These are phyloP conservation scores for Piaya cayana DNA, from an alignment of 2,113 vertebrate species.

Conservation along the genomic window DNA sequence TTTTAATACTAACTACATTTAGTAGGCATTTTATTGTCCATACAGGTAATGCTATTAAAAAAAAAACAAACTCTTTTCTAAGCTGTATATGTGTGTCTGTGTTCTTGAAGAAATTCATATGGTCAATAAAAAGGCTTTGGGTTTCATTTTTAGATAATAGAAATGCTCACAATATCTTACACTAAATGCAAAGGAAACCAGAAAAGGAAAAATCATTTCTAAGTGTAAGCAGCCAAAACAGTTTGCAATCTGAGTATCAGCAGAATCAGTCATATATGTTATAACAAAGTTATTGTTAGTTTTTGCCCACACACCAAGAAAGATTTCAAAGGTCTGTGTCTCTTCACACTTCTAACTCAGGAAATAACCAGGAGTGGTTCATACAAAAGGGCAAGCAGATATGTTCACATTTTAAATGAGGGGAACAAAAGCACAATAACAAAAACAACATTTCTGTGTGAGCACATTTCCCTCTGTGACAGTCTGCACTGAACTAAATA, in stretches of 20 bases:
- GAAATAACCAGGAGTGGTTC: background rate
- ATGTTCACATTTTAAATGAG: background rate
- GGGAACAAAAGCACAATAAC: conserved; percentile 3
- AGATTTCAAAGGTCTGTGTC: background rate
- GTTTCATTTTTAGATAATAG: conserved; percentile 10
- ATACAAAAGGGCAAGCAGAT: background rate
- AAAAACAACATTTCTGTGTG: background rate
- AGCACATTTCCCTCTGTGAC: background rate
- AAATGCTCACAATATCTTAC: background rate
- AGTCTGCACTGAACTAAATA: background rate
- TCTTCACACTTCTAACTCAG: conserved; percentile 27
- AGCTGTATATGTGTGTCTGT: background rate
- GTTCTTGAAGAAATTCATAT: background rate
- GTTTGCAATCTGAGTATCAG: background rate
- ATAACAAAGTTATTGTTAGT: background rate
- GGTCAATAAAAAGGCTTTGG: conserved; percentile 12
- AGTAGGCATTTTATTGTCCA: background rate
- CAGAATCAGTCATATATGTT: background rate
- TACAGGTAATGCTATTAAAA: background rate
- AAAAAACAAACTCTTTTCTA: background rate
- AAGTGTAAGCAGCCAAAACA: background rate
- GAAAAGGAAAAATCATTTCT: conserved; percentile 2
- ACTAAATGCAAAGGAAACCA: background rate
- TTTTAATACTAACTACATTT: conserved; percentile 37
- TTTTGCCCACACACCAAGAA: conserved; percentile 44